Evolutionary conservation across 2,113 vertebrate genomes (phyloP).

Genomic region (Pangasianodon hypophthalmus): DNA sequence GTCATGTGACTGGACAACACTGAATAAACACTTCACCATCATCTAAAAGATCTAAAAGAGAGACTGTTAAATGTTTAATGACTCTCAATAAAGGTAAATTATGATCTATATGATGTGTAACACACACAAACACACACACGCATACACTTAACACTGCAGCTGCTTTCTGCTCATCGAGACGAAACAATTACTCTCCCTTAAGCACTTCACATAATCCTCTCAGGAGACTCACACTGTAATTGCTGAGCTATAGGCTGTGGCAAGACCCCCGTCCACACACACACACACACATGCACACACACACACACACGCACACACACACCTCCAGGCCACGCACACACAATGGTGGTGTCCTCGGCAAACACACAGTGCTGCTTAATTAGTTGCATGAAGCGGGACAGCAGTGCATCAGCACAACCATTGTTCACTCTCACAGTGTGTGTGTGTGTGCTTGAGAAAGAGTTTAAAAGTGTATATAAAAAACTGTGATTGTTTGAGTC

Average conservation of each 20-base stretch:
- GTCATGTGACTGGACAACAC: background rate
- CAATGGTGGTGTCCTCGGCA: slow-evolving; percentile 74
- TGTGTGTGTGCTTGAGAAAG: slow-evolving; percentile 20
- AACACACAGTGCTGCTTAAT: slow-evolving; percentile 74
- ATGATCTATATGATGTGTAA: slow-evolving; percentile 59
- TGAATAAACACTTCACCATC: slow-evolving; percentile 1
- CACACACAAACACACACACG: slow-evolving; percentile 44
- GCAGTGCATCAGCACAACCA: slow-evolving; percentile 66
- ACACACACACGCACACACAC: slow-evolving; percentile 46
- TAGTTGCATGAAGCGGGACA: slow-evolving; percentile 72
- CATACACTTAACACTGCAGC: slow-evolving; percentile 13
- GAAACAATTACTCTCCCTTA: slow-evolving; percentile 64
- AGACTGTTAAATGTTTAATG: slow-evolving; percentile 3
- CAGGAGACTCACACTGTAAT: slow-evolving; percentile 88
- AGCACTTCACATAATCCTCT: slow-evolving; percentile 87
- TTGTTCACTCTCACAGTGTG: slow-evolving; percentile 47
- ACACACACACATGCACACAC: slow-evolving; percentile 6
- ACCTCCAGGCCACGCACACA: slow-evolving; percentile 49
- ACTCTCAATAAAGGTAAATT: background rate
- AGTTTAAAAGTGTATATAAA: background rate
- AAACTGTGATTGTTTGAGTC: background rate
- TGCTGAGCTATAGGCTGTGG: slow-evolving; percentile 77
- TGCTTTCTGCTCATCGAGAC: slow-evolving; percentile 12
- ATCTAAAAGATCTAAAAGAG: background rate
- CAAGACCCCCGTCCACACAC: slow-evolving; percentile 68